Evolutionary conservation across 2,797 vertebrate species (phyloP).

Genomic region (Rousettus madagascariensis): DNA sequence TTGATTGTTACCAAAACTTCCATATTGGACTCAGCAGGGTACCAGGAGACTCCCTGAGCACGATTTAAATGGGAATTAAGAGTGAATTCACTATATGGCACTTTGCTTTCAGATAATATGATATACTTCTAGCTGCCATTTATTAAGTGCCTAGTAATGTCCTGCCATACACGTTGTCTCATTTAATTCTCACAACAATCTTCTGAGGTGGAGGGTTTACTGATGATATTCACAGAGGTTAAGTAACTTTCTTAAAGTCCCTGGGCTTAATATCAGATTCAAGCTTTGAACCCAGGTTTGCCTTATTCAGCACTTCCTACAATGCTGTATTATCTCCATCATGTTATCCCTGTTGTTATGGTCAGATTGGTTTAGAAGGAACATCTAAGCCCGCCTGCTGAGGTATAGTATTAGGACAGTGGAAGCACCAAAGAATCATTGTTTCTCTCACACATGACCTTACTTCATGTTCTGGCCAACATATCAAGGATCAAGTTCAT

Average conservation of each 20-base stretch:
- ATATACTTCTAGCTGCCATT: neutral
- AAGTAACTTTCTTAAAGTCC: neutral
- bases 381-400: neutral
- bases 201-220: neutral
- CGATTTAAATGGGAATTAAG: conserved; percentile 7
- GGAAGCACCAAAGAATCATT: neutral
- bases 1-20: conserved; percentile 26
- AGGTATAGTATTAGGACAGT: neutral
- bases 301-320: neutral
- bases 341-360: neutral
- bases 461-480: neutral
- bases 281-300: neutral
- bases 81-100: neutral
- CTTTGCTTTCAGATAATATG: conserved; percentile 10
- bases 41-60: neutral
- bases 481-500: neutral
- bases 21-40: neutral
- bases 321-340: neutral
- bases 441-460: neutral
- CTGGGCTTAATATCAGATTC: neutral
- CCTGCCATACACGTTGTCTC: neutral
- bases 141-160: neutral
- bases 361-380: neutral
- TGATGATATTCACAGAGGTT: neutral
- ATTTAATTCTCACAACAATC: neutral